Conservation (phyloP, 2,888 invertebrate species). For the Pheosia tremula region DNA sequence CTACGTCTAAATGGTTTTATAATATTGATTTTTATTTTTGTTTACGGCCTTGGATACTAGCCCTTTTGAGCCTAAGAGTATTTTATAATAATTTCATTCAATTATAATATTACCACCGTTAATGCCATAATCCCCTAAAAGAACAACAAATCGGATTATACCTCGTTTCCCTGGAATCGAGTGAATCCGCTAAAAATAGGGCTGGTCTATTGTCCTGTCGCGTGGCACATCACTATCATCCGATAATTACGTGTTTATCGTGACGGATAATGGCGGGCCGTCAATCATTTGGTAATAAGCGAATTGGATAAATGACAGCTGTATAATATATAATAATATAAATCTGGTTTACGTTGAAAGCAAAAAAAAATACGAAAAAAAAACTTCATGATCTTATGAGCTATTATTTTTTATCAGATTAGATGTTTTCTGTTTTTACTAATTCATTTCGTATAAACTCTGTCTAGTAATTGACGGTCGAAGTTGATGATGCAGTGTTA, state of each 20-base stretch:
- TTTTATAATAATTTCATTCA: slow-evolving; percentile 14
- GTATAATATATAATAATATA: slow-evolving; percentile 8
- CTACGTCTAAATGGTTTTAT: too few relatives aligned
- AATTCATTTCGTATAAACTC: too few relatives aligned
- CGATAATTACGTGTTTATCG: slow-evolving; percentile 51
- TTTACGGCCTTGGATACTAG: too few relatives aligned
- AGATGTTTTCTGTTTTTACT: too few relatives aligned
- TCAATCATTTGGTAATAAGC: slow-evolving; percentile 49
- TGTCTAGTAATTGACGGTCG: too few relatives aligned
- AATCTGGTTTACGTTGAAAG: not conserved
- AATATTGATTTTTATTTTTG: too few relatives aligned
- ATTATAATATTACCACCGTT: slow-evolving; percentile 20
- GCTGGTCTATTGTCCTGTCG: slow-evolving; percentile 39
- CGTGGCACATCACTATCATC: slow-evolving; percentile 49
- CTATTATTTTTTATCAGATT: not conserved
- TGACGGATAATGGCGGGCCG: slow-evolving; percentile 44
- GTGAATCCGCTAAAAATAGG: slow-evolving; percentile 50
- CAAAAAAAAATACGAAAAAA: not conserved
- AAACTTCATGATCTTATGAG: not conserved
- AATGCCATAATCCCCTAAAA: slow-evolving; percentile 41
- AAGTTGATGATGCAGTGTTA: too few relatives aligned
- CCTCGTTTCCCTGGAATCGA: slow-evolving; percentile 52
- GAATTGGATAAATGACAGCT: slow-evolving; percentile 29
- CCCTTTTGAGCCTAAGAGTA: too few relatives aligned
- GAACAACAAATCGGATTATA: slow-evolving; percentile 40